Evolutionary conservation across 2,797 vertebrate genomes (phyloP), one percentile per base, ranked within the genome.

Genomic region (Cryptoprocta ferox): DNA sequence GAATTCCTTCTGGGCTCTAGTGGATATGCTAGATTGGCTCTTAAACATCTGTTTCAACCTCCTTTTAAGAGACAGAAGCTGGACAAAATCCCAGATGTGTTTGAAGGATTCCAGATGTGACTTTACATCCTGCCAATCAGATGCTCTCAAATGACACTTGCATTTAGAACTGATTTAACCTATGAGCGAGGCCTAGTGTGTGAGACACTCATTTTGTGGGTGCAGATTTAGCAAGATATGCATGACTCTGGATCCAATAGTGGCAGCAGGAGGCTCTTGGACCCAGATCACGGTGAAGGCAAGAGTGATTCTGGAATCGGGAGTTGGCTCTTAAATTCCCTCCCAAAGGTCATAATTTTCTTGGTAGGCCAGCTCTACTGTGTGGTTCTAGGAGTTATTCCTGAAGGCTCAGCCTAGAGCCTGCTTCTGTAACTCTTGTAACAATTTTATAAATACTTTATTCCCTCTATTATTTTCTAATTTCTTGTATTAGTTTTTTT

Each of bases 1-100:
- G 45, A 95, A 91, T 92, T 92, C 32, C 71, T 86, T 82, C 81
- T 85, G 76, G 32, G 87, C 88, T 88, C 70, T 35, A 68, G 76
- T 81, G 11, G 24, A 68, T 92, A 61, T 88, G 32, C 24, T 88
- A 66, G 8, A 24, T 24, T 79, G 16, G 32, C 16, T 78, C 53
- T 97, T 21, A 90, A 97, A 94, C n/a, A 85, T 95, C 61, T 63
- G 35, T 78, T 91, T 90, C 59, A 73, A 37, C 12, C 45, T 85
- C 13, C 9, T 84, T 91, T 45, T n/a, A 92, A 63, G 61, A 93
- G 83, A 39, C 18, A 90, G 76, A 93, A n/a, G 28, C 13, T 65
- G 30, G 50, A 89, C 50, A 92, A 59, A 28, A 68, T 70, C 11
- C 48, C 63, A 76, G 53, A 48, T 68, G 11, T 21, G 16, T 94